Evolutionary conservation across 2,797 vertebrate species (phyloP).

Genomic region (Cygnus olor): DNA sequence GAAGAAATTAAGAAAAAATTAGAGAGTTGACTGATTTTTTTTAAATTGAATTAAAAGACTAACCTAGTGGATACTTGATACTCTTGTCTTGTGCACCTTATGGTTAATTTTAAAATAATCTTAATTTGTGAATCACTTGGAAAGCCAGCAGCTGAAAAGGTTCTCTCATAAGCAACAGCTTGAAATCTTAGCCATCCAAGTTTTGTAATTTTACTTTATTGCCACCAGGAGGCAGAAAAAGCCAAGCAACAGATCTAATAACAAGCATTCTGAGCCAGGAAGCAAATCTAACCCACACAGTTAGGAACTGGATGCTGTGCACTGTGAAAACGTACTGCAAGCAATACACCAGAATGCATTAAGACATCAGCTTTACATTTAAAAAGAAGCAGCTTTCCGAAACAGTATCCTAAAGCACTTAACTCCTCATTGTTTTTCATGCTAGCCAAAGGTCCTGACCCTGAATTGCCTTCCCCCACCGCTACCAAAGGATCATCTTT

Average conservation of each 20-base stretch:
- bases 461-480: not conserved
- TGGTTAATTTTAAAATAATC: not conserved
- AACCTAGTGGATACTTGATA: not conserved
- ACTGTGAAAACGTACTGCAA: not conserved
- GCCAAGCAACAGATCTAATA: not conserved
- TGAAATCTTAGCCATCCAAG: fast-evolving
- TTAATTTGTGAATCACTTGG: not conserved
- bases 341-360: not conserved
- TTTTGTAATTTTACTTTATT: not conserved
- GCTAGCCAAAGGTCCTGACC: not conserved
- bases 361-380: not conserved
- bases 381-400: not conserved
- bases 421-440: not conserved
- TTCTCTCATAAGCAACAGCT: not conserved
- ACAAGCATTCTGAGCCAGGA: fast-evolving
- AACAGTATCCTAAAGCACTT: not conserved
- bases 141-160: not conserved
- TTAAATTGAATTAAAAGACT: fast-evolving
- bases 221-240: constrained; percentile 47
- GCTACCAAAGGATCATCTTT: not conserved
- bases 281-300: fast-evolving
- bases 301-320: fast-evolving
- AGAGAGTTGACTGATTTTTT: not conserved
- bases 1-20: not conserved
- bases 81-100: not conserved